A percentile compares a stretch with the other conserved stretches of the same genome.
Conservation (phyloP, 1,140 invertebrate genomes). For the Pectinophora gossypiella region DNA sequence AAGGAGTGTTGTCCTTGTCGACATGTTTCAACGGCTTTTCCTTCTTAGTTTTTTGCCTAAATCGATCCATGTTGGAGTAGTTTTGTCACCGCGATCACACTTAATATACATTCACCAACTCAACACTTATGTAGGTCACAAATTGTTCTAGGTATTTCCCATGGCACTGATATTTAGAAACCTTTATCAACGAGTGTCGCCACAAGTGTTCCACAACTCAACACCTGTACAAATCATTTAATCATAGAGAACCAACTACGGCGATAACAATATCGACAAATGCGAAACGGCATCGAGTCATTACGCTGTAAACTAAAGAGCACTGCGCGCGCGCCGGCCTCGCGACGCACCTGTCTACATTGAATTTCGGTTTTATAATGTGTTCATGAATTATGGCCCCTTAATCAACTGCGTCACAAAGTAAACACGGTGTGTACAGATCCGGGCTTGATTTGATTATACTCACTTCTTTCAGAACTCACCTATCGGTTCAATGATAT, state of each 20-base stretch:
- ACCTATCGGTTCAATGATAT: no score
- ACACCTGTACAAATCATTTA: slow-evolving; percentile 58
- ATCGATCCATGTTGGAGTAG: slow-evolving; percentile 40
- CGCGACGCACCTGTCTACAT: neutral
- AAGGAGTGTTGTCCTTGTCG: slow-evolving; percentile 31
- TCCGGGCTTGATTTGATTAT: no score
- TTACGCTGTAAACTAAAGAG: slow-evolving; percentile 22
- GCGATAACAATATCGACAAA: slow-evolving; percentile 47
- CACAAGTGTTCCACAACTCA: slow-evolving; percentile 24
- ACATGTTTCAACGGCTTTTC: slow-evolving; percentile 34
- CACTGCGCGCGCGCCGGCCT: neutral
- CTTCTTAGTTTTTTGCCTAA: slow-evolving; percentile 50
- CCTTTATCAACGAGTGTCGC: slow-evolving; percentile 29
- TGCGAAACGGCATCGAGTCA: slow-evolving; percentile 19
- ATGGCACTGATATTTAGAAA: slow-evolving; percentile 26
- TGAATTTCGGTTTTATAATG: no score
- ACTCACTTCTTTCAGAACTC: no score
- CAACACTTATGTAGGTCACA: slow-evolving; percentile 23
- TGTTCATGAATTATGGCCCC: no score
- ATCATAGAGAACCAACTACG: slow-evolving; percentile 44
- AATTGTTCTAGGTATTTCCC: slow-evolving; percentile 25
- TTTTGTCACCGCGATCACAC: neutral
- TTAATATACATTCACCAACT: neutral
- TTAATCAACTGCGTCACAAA: no score
- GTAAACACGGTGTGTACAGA: no score